Evolutionary conservation across 2,797 vertebrate species (phyloP).

Genomic region (Tenualosa thibaudeaui): DNA sequence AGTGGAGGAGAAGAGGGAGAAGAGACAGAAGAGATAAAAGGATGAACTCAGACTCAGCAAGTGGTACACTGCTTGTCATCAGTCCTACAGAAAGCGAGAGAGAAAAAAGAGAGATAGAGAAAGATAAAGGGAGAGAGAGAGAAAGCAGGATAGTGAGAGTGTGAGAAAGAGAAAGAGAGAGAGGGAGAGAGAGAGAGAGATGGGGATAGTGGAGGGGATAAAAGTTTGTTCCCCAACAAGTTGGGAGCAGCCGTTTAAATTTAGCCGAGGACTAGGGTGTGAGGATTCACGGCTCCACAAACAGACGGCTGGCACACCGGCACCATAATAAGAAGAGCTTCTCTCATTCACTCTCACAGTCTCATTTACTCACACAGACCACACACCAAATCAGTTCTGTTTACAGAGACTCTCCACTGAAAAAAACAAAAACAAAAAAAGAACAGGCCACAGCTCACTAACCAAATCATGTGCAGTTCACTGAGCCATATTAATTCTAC

Average conservation of each 20-base stretch:
- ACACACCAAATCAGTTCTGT: not conserved
- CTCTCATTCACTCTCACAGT: not conserved
- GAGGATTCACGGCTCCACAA: not conserved
- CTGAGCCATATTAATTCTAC: not conserved
- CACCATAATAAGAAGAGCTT: constrained; percentile 1
- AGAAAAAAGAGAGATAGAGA: not conserved
- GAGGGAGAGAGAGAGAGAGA: constrained; percentile 21
- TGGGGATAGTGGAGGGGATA: constrained; percentile 21
- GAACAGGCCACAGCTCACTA: not conserved
- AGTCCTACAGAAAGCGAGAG: constrained; percentile 31
- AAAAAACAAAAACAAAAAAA: not conserved
- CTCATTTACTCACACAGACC: not conserved
- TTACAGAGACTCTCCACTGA: not conserved
- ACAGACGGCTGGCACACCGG: not conserved
- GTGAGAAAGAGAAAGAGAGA: not conserved
- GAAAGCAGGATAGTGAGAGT: not conserved
- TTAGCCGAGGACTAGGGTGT: not conserved
- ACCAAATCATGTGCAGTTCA: not conserved
- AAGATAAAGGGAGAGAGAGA: not conserved
- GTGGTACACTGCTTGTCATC: constrained; percentile 26
- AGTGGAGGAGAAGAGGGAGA: constrained; percentile 54
- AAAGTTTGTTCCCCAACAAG: constrained; percentile 23
- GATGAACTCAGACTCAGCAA: constrained; percentile 49
- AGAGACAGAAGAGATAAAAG: constrained; percentile 60
- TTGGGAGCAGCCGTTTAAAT: not conserved